Conservation (phyloP, 2,888 invertebrate genomes). For the Apamea monoglypha region DNA sequence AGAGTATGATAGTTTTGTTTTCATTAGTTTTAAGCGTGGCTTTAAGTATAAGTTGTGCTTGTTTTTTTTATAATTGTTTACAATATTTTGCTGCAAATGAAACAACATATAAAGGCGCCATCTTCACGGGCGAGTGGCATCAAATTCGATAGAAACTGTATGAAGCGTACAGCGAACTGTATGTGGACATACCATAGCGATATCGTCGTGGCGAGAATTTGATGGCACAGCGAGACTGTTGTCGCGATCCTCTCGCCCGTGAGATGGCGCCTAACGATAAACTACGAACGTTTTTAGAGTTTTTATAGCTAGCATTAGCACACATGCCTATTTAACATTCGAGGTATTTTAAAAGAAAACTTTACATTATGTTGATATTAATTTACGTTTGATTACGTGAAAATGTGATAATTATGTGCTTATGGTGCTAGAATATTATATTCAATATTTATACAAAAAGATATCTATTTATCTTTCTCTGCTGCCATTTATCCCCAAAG, state of each 20-base stretch:
- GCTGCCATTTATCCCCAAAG: neutral
- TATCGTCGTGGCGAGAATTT: neutral
- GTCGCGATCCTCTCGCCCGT: neutral
- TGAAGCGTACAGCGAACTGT: neutral
- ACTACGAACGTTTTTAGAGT: neutral
- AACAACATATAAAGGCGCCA: neutral
- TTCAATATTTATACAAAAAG: neutral
- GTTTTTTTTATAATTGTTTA: neutral
- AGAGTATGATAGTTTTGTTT: neutral
- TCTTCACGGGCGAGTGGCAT: neutral
- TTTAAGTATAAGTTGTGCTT: neutral
- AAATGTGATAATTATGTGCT: slow-evolving; percentile 1
- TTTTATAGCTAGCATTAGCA: neutral
- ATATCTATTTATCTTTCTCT: neutral
- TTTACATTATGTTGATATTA: neutral
- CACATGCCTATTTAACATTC: neutral
- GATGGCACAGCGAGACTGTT: neutral
- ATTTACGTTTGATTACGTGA: neutral
- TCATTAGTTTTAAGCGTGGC: too few species aligned
- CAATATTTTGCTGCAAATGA: neutral
- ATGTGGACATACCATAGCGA: neutral
- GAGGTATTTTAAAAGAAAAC: neutral
- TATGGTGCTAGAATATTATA: neutral
- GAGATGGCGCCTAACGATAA: neutral
- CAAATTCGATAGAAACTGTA: neutral